These are phyloP conservation scores for Ophion slaviceki DNA, from an alignment of 2,888 invertebrate species.

Conservation along the genomic window DNA sequence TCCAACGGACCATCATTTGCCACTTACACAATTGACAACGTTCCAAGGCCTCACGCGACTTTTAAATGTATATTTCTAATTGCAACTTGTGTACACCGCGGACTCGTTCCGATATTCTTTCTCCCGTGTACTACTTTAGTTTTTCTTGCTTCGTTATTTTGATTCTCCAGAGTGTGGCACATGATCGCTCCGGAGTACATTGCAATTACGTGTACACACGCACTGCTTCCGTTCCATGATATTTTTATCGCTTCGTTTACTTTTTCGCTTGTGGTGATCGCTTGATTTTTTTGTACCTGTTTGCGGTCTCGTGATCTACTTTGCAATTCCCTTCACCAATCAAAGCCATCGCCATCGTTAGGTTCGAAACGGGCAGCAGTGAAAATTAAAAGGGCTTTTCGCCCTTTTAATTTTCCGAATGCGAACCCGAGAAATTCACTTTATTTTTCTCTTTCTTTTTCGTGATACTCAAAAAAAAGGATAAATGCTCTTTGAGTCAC, in stretches of 20 bases:
- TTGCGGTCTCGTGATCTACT: background rate
- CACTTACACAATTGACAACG: constrained; percentile 14
- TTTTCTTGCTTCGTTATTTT: constrained; percentile 29
- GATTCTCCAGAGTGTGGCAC: background rate
- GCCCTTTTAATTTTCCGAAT: too few relatives aligned
- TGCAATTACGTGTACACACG: constrained; percentile 15
- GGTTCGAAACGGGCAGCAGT: background rate
- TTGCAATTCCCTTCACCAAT: background rate
- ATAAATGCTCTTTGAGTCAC: too few relatives aligned
- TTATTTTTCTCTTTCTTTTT: too few relatives aligned
- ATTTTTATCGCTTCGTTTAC: constrained; percentile 8
- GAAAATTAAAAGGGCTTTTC: background rate
- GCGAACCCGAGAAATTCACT: too few relatives aligned
- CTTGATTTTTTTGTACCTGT: background rate
- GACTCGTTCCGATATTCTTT: constrained; percentile 3
- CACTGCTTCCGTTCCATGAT: constrained; percentile 25
- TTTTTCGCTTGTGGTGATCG: background rate
- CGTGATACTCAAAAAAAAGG: too few relatives aligned
- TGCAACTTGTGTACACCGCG: background rate
- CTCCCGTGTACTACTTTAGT: constrained; percentile 2
- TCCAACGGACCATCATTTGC: constrained; percentile 39
- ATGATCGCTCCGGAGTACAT: constrained; percentile 1
- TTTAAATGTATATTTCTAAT: constrained; percentile 22
- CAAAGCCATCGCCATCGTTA: background rate
- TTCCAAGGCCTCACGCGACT: constrained; percentile 46